Base-by-base conservation (phyloP, 2,797 vertebrate genomes). In the Muraenolepis orangiensis region DNA sequence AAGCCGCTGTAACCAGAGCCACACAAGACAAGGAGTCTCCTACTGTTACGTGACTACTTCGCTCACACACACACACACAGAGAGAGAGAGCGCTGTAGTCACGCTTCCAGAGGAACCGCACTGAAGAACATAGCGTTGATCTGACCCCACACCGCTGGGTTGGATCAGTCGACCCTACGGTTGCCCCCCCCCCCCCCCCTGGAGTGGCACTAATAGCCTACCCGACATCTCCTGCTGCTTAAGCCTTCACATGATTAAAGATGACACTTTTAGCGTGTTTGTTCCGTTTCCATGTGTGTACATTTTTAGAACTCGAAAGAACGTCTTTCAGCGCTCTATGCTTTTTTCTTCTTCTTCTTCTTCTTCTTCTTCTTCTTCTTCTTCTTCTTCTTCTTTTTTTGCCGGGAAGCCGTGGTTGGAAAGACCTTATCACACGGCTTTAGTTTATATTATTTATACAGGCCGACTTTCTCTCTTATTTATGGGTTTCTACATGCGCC, bases 401-500 rank as follows among this genome's bases (percentile, higher is more conserved):
- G n/a, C n/a, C n/a, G n/a, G n/a, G n/a, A n/a, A n/a, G n/a, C n/a
- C n/a, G n/a, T 70, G 82, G 79, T 80, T 81, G 82, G 66, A 72
- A 69, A 84, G 85, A 80, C 84, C 79, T 87, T 78, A 78, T 88
- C 82, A 79, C 83, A 79, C 89, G 77, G 69, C 86, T 89, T 82
- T 74, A 75, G 30, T 84, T 89, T 92, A 80, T 70, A 90, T 92
- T 91, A 91, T 91, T 92, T 81, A 91, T 92, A 88, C 81, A 81
- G 57, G 66, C 79, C n/a, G 38, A 74, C 85, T 87, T 81, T 87
- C 89, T 88, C 84, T 91, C 88, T 90, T 91, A 91, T 93, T 91
- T 82, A 90, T 89, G 81, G 76, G 73, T 38, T 86, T 84, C 72
- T 80, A 77, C 76, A 72, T 81, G 81, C 76, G 76, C 80, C 71